Evolutionary conservation across 2,113 vertebrate genomes (phyloP).

Genomic region (Siniperca chuatsi): DNA sequence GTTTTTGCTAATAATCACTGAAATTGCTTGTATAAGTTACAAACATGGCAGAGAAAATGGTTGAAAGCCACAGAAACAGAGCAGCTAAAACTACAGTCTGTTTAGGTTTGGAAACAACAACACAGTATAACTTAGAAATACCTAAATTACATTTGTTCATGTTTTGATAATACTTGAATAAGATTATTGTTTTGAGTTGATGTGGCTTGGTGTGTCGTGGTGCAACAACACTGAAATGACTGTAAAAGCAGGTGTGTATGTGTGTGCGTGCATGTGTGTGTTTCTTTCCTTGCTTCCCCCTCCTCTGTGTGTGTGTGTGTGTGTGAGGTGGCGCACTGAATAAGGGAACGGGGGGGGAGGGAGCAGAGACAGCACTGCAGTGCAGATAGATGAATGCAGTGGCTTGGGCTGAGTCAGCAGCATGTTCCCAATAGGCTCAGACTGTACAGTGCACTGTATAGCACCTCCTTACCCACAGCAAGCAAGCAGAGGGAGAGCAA

Average conservation of each 20-base stretch:
- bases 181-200: neutral
- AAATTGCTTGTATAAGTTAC: neutral
- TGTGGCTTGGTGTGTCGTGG: slow-evolving; percentile 56
- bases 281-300: slow-evolving; percentile 9
- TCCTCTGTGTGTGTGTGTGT: slow-evolving; percentile 38
- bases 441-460: slow-evolving; percentile 74
- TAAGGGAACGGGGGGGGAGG: slow-evolving; percentile 52
- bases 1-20: neutral
- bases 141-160: neutral
- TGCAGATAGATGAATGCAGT: slow-evolving; percentile 85
- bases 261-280: slow-evolving; percentile 20
- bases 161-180: neutral
- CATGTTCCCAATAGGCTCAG: slow-evolving; percentile 76
- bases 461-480: slow-evolving; percentile 67
- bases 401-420: slow-evolving; percentile 85
- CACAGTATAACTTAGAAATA: neutral
- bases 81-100: slow-evolving; percentile 6
- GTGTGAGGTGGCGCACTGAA: slow-evolving; percentile 58
- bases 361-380: slow-evolving; percentile 80
- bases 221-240: slow-evolving; percentile 57
- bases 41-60: neutral
- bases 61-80: slow-evolving; percentile 11
- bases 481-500: slow-evolving; percentile 51
- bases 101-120: slow-evolving; percentile 4
- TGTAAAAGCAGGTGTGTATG: slow-evolving; percentile 34